Evolutionary conservation across 2,888 invertebrate genomes (phyloP), one percentile per base, ranked within the genome.

Genomic region (Caenorhabditis wallacei): DNA sequence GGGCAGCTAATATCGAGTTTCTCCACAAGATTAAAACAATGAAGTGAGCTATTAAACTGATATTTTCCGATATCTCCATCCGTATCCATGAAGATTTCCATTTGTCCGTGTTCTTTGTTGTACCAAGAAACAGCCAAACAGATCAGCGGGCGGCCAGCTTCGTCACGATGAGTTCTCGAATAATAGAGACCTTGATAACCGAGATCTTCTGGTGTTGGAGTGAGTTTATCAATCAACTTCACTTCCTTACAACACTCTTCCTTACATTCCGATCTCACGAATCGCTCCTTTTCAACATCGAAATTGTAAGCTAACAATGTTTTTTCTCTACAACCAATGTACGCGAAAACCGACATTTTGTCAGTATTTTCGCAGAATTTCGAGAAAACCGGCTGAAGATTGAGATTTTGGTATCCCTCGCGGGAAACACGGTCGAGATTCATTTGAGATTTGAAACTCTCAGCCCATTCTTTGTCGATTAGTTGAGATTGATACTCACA

Each of bases 51-150:
- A 20, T 63, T 53, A 40, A 37, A 72, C 20, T n/a, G 16, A n/a
- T 72, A 72, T 24, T 20, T 37, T 8, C 53, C 51, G 20, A 72
- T 30, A 18, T 72, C 48, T 8, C 72, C 72, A 24, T 72, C 53
- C 0, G 10, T 1, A 40, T 61, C 30, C 37, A 51, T 11, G 24
- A 72, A 72, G 24, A 54, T 40, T 7, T 51, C 53, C 53, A 72
- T 53, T 11, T 43, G 16, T 7, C 72, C 72, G 18, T 53, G 59
- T 18, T 37, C 51, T 16, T 18, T 24, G 20, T 63, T 48, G 11
- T 63, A 51, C 72, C 72, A 72, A 30, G 22, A n/a, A 22, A 72
- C 24, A 13, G 51, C 22, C 10, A 72, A 51, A 26, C 61, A 40
- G 2, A 72, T 53, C 22, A 72, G 22, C 7, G 53, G 22, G 10